These are phyloP conservation scores for Egretta garzetta DNA, from an alignment of 2,113 vertebrate genomes.

Conservation along the genomic window DNA sequence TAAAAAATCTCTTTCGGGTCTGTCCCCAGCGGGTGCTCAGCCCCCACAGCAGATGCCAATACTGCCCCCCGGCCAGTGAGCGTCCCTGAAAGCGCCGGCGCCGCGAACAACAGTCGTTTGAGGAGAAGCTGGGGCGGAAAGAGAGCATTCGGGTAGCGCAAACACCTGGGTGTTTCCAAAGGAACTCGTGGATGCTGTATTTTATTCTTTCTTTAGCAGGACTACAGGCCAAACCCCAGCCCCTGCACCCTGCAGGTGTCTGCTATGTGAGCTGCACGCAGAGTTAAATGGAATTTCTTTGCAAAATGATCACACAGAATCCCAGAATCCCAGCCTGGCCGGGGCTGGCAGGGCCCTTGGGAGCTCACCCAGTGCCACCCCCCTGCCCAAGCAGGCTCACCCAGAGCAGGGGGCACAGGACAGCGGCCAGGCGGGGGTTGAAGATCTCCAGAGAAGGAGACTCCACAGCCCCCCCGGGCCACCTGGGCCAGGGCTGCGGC, in stretches of 20 bases:
- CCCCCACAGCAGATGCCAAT: neutral
- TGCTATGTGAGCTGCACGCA: neutral
- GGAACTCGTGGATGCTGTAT: neutral
- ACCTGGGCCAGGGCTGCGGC: too few species aligned
- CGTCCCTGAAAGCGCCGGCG: neutral
- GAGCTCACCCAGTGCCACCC: too few species aligned
- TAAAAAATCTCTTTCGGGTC: too few species aligned
- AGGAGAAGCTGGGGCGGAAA: neutral
- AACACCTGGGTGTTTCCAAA: neutral
- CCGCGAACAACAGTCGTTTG: neutral
- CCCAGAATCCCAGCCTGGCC: too few species aligned
- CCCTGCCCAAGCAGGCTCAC: too few species aligned
- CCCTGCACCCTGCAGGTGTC: too few species aligned
- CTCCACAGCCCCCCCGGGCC: too few species aligned
- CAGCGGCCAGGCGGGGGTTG: too few species aligned
- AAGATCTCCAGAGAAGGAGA: too few species aligned
- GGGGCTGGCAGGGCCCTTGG: too few species aligned
- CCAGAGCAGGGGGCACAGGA: too few species aligned
- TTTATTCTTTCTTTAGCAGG: neutral
- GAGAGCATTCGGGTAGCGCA: neutral
- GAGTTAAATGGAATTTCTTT: neutral
- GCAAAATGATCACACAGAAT: neutral
- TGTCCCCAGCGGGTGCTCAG: neutral
- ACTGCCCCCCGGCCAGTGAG: too few species aligned
- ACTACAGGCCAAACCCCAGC: neutral